phyloP scores from a whole-genome alignment of 2,888 invertebrate genomes.

The Nesidiocoris tenuis region DNA sequence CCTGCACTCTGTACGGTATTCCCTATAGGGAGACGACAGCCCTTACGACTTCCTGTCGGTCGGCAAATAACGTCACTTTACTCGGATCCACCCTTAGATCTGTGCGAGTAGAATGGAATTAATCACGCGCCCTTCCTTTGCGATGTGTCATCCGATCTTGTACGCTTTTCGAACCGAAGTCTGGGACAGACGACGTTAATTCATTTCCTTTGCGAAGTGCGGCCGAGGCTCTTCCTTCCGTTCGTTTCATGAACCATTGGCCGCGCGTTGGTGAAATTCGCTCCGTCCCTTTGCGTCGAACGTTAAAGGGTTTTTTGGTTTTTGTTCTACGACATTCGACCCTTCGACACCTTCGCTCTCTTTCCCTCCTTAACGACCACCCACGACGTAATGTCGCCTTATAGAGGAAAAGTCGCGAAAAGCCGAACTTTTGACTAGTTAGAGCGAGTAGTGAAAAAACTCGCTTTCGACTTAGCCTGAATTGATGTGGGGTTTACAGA shows the following conservation, averaged over 20 bases:
- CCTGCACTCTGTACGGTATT: background rate
- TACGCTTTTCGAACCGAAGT: slow-evolving; percentile 14
- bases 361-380: too few species aligned
- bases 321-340: too few species aligned
- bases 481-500: background rate
- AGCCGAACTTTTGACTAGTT: too few species aligned
- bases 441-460: too few species aligned
- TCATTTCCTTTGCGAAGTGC: slow-evolving; percentile 17
- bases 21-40: background rate
- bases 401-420: too few species aligned
- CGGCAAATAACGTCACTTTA: background rate
- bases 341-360: too few species aligned
- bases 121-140: slow-evolving; percentile 4
- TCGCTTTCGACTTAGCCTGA: background rate
- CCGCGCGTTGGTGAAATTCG: background rate
- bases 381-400: too few species aligned
- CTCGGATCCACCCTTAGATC: background rate
- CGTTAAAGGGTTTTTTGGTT: too few species aligned
- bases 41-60: slow-evolving; percentile 33
- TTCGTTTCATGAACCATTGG: slow-evolving; percentile 31
- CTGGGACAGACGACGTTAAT: slow-evolving; percentile 11
- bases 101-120: slow-evolving; percentile 6
- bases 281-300: too few species aligned
- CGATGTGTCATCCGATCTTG: slow-evolving; percentile 7
- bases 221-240: slow-evolving; percentile 21